Evolutionary conservation across 2,797 vertebrate species (phyloP).

Genomic region (Sebastes oblongus): DNA sequence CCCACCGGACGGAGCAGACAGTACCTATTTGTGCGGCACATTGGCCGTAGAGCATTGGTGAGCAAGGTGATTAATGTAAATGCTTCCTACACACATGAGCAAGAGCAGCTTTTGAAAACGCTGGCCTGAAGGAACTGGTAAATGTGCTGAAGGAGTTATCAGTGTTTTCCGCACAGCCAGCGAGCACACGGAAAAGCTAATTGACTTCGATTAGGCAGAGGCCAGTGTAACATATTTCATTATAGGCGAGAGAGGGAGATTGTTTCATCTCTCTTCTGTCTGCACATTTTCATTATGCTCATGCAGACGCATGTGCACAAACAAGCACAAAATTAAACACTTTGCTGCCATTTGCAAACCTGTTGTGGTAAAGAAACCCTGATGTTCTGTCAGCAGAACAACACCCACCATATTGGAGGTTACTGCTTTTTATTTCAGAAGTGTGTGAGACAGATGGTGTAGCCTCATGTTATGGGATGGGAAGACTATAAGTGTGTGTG

Average conservation of each 20-base stretch:
- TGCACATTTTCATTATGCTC: conserved; percentile 26
- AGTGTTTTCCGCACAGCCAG: conserved; percentile 26
- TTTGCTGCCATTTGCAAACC: conserved; percentile 16
- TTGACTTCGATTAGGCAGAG: conserved; percentile 66
- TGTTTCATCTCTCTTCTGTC: background rate
- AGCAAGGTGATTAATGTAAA: conserved; percentile 29
- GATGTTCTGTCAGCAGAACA: conserved; percentile 16
- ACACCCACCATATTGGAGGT: conserved; percentile 20
- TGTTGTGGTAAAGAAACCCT: conserved; percentile 6
- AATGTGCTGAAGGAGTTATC: conserved; percentile 59
- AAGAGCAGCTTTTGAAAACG: conserved; percentile 25
- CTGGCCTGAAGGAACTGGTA: conserved; percentile 18
- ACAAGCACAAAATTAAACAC: conserved; percentile 16
- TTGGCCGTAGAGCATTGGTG: background rate
- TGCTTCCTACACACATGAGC: background rate
- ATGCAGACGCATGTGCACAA: background rate
- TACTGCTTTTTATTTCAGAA: conserved; percentile 45
- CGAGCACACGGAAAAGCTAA: conserved; percentile 37
- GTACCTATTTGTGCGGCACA: background rate
- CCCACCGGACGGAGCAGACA: no score
- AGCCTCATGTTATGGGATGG: conserved; percentile 30
- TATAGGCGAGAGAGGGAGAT: background rate
- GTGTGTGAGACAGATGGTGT: conserved; percentile 54
- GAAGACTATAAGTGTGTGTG: background rate
- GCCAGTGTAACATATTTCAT: conserved; percentile 63